Conservation (phyloP, 2,113 vertebrate species). For the chimpanzee (Pan troglodytes) region DNA sequence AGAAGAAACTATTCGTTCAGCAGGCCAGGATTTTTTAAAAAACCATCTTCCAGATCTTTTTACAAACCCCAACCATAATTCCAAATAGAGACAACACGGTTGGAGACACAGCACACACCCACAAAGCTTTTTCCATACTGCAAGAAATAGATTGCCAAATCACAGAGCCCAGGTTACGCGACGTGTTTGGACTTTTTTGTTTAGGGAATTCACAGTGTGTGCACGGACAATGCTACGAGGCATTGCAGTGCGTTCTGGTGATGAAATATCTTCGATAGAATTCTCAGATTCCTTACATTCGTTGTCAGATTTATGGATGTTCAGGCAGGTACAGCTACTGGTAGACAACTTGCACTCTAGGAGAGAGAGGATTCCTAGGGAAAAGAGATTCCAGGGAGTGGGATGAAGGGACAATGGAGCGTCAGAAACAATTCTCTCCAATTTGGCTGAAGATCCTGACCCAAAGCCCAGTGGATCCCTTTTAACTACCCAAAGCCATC, state of each 20-base stretch:
- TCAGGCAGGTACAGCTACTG: background rate
- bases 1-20: background rate
- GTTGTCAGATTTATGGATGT: fast-evolving
- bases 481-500: background rate
- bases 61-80: background rate
- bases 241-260: fast-evolving
- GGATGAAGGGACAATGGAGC: background rate
- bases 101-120: background rate
- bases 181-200: background rate
- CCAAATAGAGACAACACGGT: background rate
- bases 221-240: background rate
- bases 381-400: background rate
- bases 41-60: background rate
- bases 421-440: background rate
- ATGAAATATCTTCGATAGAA: background rate
- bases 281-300: fast-evolving
- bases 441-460: background rate
- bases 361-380: slow-evolving; percentile 43
- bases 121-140: background rate
- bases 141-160: background rate
- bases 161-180: slow-evolving; percentile 56
- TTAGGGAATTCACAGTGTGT: fast-evolving
- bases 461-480: background rate
- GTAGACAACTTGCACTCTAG: background rate
- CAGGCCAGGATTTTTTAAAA: background rate